phyloP scores from a whole-genome alignment of 2,888 invertebrate genomes.

The Sussaba pulchella region DNA sequence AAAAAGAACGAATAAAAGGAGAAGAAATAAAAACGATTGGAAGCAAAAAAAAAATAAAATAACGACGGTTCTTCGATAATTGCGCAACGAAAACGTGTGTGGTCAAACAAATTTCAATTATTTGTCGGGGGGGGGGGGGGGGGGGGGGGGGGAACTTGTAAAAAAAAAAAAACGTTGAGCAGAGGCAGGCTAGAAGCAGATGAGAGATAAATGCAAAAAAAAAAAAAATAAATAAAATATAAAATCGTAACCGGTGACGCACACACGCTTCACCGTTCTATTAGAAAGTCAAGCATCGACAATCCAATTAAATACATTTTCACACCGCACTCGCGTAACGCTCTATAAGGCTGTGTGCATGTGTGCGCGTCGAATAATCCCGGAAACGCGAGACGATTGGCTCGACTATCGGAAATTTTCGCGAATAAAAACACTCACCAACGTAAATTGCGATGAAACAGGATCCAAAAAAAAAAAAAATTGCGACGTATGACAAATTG shows the following conservation, averaged over 20 bases:
- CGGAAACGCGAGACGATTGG: neutral
- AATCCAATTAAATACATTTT: constrained; percentile 81
- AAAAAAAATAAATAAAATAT: neutral
- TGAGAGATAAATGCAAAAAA: constrained; percentile 1
- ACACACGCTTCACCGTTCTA: constrained; percentile 54
- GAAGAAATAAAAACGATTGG: constrained; percentile 35
- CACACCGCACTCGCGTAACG: constrained; percentile 35
- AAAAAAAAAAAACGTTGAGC: too few relatives aligned
- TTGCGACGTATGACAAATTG: too few relatives aligned
- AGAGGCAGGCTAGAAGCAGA: constrained; percentile 12
- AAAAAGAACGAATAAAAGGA: constrained; percentile 28
- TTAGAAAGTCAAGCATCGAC: constrained; percentile 84
- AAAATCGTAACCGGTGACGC: constrained; percentile 42
- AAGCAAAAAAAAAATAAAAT: constrained; percentile 30
- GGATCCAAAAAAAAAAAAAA: too few relatives aligned
- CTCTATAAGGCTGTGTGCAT: constrained; percentile 30
- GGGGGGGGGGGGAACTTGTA: neutral
- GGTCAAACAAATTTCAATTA: constrained; percentile 35
- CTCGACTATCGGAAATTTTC: neutral
- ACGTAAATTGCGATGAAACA: too few relatives aligned
- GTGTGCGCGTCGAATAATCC: constrained; percentile 16
- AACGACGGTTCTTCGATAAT: constrained; percentile 47
- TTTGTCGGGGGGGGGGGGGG: constrained; percentile 5
- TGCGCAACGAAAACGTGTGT: constrained; percentile 47
- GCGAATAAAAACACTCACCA: too few relatives aligned